Percentiles rank a stretch among this genome's conserved stretches.
Evolutionary conservation across 2,888 invertebrate genomes (phyloP).

Genomic region (Salpingus planirostris): DNA sequence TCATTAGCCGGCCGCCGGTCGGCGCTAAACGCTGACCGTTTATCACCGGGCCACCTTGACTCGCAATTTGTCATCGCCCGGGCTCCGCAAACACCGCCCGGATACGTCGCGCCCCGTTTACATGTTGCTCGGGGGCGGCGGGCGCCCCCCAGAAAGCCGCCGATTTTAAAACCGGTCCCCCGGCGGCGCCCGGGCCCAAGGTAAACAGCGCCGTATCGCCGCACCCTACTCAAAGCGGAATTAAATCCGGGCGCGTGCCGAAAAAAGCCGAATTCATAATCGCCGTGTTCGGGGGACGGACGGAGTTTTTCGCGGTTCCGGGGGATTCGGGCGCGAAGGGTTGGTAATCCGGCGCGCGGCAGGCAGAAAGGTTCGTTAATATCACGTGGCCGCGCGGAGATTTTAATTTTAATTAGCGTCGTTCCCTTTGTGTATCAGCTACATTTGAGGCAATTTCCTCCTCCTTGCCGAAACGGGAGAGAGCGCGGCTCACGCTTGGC

Average conservation of each 20-base stretch:
- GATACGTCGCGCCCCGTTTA: constrained; percentile 30
- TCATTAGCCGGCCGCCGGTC: constrained; percentile 40
- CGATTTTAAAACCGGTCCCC: too few species aligned
- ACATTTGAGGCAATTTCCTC: constrained; percentile 41
- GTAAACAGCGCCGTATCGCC: constrained; percentile 25
- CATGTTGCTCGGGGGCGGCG: constrained; percentile 20
- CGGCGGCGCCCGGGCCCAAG: too few species aligned
- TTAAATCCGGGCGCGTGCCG: constrained; percentile 27
- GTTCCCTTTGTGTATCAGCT: constrained; percentile 36
- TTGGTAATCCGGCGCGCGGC: too few species aligned
- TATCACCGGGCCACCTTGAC: constrained; percentile 40
- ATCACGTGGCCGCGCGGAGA: constrained; percentile 22
- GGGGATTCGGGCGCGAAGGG: too few species aligned
- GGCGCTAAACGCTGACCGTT: constrained; percentile 37
- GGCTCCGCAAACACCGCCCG: constrained; percentile 21
- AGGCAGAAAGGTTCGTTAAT: constrained; percentile 17
- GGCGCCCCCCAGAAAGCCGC: too few species aligned
- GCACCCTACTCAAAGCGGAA: constrained; percentile 29
- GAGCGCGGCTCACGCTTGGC: constrained; percentile 37
- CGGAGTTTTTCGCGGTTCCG: too few species aligned
- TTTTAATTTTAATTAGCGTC: constrained; percentile 41
- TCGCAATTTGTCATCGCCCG: constrained; percentile 40
- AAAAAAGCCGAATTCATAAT: constrained; percentile 23
- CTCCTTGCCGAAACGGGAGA: constrained; percentile 30
- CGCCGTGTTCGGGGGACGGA: too few species aligned